Percentiles rank a stretch among this genome's conserved stretches.
Conservation (phyloP, 2,113 vertebrate species). For the Tetraodon nigroviridis region DNA sequence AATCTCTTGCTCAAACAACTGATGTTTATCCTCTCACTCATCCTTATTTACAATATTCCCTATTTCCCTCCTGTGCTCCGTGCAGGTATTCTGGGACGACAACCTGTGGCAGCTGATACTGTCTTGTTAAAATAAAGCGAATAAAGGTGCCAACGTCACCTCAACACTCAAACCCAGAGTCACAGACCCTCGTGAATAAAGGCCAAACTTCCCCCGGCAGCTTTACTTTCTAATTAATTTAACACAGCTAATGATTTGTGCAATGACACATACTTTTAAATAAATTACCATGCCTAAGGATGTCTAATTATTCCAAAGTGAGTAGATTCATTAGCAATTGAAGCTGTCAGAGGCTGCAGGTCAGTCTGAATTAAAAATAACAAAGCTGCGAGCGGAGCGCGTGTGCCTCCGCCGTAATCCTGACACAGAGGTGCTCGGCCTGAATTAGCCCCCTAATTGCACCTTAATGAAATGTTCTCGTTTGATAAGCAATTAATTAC, state of each 20-base stretch:
- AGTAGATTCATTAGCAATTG: constrained; percentile 84
- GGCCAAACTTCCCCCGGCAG: constrained; percentile 78
- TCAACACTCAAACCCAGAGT: constrained; percentile 75
- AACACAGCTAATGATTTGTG: constrained; percentile 82
- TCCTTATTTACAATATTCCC: constrained; percentile 49
- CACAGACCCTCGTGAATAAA: constrained; percentile 74
- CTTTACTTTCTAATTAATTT: constrained; percentile 86
- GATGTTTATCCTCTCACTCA: constrained; percentile 59
- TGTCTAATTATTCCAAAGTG: constrained; percentile 86
- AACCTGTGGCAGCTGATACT: neutral
- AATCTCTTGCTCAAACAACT: constrained; percentile 59
- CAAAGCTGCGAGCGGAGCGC: constrained; percentile 74
- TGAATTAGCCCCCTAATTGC: constrained; percentile 86
- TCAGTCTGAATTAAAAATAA: constrained; percentile 76
- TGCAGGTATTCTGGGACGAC: too few relatives aligned
- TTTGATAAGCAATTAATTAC: constrained; percentile 94
- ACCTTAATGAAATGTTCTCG: constrained; percentile 89
- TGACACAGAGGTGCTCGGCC: constrained; percentile 79
- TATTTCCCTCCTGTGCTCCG: constrained; percentile 12
- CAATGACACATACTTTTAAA: constrained; percentile 80
- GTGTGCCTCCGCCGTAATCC: constrained; percentile 80
- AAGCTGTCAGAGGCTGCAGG: constrained; percentile 75
- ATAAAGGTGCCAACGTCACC: constrained; percentile 52
- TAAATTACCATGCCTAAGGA: constrained; percentile 85
- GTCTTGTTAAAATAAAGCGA: neutral